Base-by-base conservation (phyloP, 2,888 invertebrate species). In the Apodemia zela region DNA sequence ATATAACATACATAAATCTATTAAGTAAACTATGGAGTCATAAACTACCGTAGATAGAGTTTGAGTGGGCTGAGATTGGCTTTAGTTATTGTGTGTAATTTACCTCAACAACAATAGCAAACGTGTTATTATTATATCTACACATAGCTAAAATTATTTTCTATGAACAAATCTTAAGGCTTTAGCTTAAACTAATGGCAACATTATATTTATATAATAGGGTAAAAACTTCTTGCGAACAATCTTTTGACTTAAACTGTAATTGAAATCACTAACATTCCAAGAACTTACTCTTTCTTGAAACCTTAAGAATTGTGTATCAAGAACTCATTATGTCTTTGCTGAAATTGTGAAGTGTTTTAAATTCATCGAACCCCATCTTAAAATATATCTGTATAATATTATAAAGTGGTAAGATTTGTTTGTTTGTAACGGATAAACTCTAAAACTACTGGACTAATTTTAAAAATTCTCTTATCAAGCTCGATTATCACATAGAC, bases 51-150 rank as follows among this genome's bases (percentile, higher is more conserved):
- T 68, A 68, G 54, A 67, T 63, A 61, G 67, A 65, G 51, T 62
- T 61, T 58, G 57, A 65, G 70, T 69, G 68, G 70, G 71, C 65
- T 68, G 66, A 67, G 67, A 67, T 68, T 68, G 65, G 68, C 67
- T 69, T 65, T 70, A 64, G 67, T 68, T 67, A 66, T 66, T 67
- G 67, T 68, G 66, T 68, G 67, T 69, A 71, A 71, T 71, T 71
- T 71, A 68, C 68, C 65, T 65, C 67, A 66, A 68, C 69, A 65
- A 69, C 66, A 45, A 25, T 66, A 67, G 67, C 66, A 68, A 71
- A 69, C 68, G 66, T 71, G 68, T 68, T 65, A 71, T 71, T 68
- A 71, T 71, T 69, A 69, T 68, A 69, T 68, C 69, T 68, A 63
- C 66, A 66, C 63, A 66, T 68, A 65, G 67, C 63, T 65, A 64